Conservation (phyloP, 2,113 vertebrate genomes). For the Myotis davidii region DNA sequence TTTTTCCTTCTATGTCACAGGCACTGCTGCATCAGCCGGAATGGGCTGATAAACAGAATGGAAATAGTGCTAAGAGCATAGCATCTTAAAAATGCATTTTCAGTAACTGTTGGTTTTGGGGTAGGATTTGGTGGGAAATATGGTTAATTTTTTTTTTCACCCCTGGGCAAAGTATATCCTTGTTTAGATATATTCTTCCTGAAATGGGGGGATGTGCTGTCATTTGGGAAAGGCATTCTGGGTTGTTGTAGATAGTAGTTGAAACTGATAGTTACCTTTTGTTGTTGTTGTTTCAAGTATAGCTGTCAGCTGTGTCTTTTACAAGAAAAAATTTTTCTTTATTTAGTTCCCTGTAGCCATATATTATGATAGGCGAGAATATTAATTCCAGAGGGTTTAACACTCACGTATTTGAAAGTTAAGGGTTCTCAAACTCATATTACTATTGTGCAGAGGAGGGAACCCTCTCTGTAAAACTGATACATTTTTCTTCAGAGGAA, state of each 20-base stretch:
- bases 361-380: neutral
- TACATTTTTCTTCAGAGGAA: conserved; percentile 15
- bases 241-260: conserved; percentile 5
- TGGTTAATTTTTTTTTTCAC: neutral
- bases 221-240: conserved; percentile 47
- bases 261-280: conserved; percentile 43
- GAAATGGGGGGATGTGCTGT: neutral
- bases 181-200: conserved; percentile 45
- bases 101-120: neutral
- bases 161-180: neutral
- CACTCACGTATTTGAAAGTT: neutral
- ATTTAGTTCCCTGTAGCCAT: neutral
- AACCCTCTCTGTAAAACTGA: neutral
- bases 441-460: neutral
- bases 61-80: neutral
- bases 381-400: neutral
- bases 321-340: neutral
- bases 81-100: conserved; percentile 8
- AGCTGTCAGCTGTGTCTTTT: conserved; percentile 36
- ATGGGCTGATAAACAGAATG: neutral
- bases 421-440: neutral
- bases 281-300: conserved; percentile 41
- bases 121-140: conserved; percentile 23
- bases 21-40: neutral
- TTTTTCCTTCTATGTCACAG: neutral